A percentile compares a stretch with the other conserved stretches of the same genome.
Evolutionary conservation across 2,797 vertebrate genomes (phyloP).

Genomic region (Onychomys leucogaster): DNA sequence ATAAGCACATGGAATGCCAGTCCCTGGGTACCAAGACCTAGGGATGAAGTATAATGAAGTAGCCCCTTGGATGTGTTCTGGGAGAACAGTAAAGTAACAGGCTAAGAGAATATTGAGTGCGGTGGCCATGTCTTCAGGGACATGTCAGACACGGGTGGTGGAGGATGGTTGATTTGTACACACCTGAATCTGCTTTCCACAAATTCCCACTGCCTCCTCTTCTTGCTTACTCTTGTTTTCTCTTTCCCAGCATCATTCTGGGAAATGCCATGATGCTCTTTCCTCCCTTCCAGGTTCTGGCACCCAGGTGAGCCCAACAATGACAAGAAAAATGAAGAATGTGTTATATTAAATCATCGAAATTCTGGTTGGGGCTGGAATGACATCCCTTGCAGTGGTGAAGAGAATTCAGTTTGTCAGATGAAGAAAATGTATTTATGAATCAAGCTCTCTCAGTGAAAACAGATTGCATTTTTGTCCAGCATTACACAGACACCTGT

Average conservation of each 20-base stretch:
- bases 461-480: background rate
- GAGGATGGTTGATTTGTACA: background rate
- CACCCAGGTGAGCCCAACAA: background rate
- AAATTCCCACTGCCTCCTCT: background rate
- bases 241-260: background rate
- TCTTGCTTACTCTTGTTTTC: background rate
- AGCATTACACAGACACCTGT: background rate
- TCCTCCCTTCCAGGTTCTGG: conserved; percentile 71
- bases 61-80: background rate
- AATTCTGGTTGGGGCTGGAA: conserved; percentile 44
- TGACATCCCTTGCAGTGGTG: fast-evolving
- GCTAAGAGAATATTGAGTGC: background rate
- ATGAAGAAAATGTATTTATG: conserved; percentile 60
- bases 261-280: background rate
- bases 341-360: fast-evolving
- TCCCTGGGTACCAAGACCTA: background rate
- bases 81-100: background rate
- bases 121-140: background rate
- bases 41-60: background rate
- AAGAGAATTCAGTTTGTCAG: background rate
- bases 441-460: background rate
- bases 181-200: background rate
- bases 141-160: background rate
- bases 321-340: fast-evolving
- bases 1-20: background rate